Conservation (phyloP, 2,113 vertebrate species). For the Leucoraja erinaceus region DNA sequence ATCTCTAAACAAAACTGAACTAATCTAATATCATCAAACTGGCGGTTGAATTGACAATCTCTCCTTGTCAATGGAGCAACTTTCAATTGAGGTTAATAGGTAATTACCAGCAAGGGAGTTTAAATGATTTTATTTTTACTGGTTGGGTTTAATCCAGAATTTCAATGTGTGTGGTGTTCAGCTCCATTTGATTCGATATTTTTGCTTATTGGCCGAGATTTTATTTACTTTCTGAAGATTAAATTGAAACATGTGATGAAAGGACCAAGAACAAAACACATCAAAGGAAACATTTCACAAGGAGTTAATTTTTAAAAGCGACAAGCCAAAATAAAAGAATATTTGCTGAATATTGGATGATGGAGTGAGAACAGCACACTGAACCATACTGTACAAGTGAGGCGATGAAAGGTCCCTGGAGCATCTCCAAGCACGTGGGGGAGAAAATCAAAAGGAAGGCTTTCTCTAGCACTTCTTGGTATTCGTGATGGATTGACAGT, state of each 20-base stretch:
- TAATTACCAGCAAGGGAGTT: background rate
- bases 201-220: background rate
- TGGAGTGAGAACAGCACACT: background rate
- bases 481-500: background rate
- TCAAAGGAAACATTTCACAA: slow-evolving; percentile 10
- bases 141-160: background rate
- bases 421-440: background rate
- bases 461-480: background rate
- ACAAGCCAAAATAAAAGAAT: background rate
- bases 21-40: too few species aligned
- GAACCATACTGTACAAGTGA: background rate
- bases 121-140: background rate
- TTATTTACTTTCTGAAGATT: background rate
- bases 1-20: too few species aligned
- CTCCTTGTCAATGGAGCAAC: too few species aligned
- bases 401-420: background rate
- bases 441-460: background rate
- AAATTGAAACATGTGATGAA: background rate
- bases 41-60: too few species aligned
- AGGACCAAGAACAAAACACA: background rate
- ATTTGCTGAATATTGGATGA: background rate
- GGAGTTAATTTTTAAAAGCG: background rate
- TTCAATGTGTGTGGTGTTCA: slow-evolving; percentile 4
- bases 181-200: background rate
- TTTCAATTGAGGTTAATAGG: background rate